A percentile compares a stretch with the other conserved stretches of the same genome.
phyloP scores from a whole-genome alignment of 1,140 invertebrate species.

The Trichonephila clavata region DNA sequence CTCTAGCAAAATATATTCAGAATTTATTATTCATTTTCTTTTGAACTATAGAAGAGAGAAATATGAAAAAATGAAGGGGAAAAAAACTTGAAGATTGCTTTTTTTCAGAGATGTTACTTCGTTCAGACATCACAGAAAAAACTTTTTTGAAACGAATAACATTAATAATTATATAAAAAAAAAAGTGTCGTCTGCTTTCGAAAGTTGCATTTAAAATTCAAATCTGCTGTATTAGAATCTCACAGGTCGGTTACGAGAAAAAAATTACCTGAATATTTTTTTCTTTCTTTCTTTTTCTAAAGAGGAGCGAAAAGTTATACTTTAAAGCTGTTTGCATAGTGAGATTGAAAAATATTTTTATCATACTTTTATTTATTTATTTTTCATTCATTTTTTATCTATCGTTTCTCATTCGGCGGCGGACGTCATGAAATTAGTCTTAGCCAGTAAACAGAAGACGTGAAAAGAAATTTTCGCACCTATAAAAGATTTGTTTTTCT shows the following conservation, averaged over 20 bases:
- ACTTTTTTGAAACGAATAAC: constrained; percentile 44
- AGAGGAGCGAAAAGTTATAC: constrained; percentile 47
- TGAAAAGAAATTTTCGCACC: not conserved
- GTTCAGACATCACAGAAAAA: constrained; percentile 18
- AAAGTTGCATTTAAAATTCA: constrained; percentile 54
- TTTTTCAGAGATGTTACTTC: constrained; percentile 15
- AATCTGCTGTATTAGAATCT: constrained; percentile 46
- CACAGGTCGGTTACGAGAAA: not conserved
- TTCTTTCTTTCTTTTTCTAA: not conserved
- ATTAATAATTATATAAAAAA: constrained; percentile 31
- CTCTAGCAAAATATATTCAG: not conserved
- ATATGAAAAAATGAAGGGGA: not conserved
- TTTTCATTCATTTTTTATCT: constrained; percentile 9
- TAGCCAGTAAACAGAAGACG: not conserved
- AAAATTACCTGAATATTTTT: constrained; percentile 24
- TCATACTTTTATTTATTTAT: not conserved
- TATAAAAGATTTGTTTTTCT: not conserved
- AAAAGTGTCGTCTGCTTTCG: constrained; percentile 23
- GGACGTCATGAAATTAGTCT: constrained; percentile 32
- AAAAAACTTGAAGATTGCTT: constrained; percentile 55
- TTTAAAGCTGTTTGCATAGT: constrained; percentile 59
- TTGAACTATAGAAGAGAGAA: not conserved
- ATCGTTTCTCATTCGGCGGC: not conserved
- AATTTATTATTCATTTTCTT: constrained; percentile 23
- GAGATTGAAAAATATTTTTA: constrained; percentile 47